These are phyloP conservation scores for Drosophila nr. fundita DNA, from an alignment of 2,888 invertebrate genomes.

Conservation along the genomic window DNA sequence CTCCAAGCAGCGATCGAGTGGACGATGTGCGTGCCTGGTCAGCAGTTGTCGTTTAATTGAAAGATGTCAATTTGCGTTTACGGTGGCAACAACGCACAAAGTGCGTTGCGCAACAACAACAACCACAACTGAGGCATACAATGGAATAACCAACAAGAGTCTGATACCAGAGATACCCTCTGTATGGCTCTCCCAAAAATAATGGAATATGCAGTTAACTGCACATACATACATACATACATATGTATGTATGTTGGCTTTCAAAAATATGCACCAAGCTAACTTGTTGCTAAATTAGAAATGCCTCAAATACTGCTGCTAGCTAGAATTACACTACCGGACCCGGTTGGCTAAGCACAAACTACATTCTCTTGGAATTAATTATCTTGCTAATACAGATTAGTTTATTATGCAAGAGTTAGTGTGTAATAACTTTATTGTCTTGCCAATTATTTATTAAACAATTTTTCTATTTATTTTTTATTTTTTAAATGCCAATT, in stretches of 20 bases:
- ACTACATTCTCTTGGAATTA: neutral
- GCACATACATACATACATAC: fast-evolving
- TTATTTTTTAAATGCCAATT: neutral
- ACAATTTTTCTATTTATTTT: neutral
- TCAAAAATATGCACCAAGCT: neutral
- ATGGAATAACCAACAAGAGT: neutral
- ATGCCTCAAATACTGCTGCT: neutral
- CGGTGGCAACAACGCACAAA: constrained; percentile 71
- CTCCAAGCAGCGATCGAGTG: constrained; percentile 4
- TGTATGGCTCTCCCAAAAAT: neutral
- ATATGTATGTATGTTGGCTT: neutral
- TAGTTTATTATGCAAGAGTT: neutral
- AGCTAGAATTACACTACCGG: neutral
- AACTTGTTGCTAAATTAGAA: neutral
- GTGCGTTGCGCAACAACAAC: constrained; percentile 66
- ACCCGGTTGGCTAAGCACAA: neutral
- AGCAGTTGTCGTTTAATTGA: constrained; percentile 72
- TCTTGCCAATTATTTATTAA: neutral
- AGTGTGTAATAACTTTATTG: neutral
- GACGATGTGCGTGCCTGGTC: constrained; percentile 62
- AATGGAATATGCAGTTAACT: neutral
- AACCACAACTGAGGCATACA: neutral
- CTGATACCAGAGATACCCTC: constrained; percentile 23
- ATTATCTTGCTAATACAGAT: neutral
- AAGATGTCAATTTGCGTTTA: constrained; percentile 78